Evolutionary conservation across 2,797 vertebrate species (phyloP), one percentile per base, ranked within the genome.

Genomic region (Artibeus jamaicensis): DNA sequence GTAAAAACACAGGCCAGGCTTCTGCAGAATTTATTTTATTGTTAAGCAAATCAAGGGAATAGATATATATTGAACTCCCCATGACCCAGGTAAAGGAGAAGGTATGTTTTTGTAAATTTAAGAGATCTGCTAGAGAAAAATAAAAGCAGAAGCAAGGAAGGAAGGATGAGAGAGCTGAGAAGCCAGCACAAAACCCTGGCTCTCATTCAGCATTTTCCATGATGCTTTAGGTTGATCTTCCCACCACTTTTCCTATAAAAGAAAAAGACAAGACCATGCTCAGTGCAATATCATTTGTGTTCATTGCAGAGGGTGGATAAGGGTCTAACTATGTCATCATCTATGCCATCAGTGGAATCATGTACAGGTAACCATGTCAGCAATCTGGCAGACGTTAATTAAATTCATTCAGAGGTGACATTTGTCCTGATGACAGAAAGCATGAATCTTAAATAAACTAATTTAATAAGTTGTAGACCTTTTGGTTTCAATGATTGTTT

Each of bases 191-290:
- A 16, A 0, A 84, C 46, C 11, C 0, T 9, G 21, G 59, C 4
- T 59, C n/a, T 42, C 44, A n/a, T 87, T 98, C 98, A 98, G 96
- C 98, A 98, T 93, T 98, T 97, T 73, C 98, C 98, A 59, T 87
- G 29, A 79, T 98, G 98, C 78, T 97, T 98, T 97, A 98, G 95
- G 57, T 50, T 98, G 83, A 98, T 98, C 84, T 97, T 98, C 46
- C 98, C 98, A 96, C 97, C 97, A 39, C 97, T 98, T 96, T 96
- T 98, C 98, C 98, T 98, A 84, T 44, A 83, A 97, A 96, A 97
- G 42, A 83, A 37, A 91, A 83, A 86, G 21, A 93, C 3, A 92
- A 48, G 91, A 65, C 2, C 2, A 70, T 4, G 57, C 16, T 93
- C 0, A 82, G 24, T 71, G 22, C 1, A 91, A 19, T 24, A 44